Percentiles rank a stretch among this genome's conserved stretches.
phyloP scores from a whole-genome alignment of 1,140 invertebrate species.

The Pollicipes pollicipes region DNA sequence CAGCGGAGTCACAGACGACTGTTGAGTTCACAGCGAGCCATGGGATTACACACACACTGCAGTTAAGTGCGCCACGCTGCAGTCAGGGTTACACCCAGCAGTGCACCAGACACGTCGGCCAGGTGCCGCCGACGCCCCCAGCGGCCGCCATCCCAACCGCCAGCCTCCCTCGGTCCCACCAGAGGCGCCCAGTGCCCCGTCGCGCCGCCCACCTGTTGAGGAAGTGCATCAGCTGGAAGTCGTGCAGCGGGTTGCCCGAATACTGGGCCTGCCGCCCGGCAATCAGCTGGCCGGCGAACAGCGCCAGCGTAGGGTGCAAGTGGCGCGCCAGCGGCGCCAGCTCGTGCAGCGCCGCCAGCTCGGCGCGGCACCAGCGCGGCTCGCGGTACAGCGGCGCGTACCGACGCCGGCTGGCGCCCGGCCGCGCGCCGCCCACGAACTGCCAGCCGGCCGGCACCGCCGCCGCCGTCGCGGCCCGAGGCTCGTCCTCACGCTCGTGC shows the following conservation, averaged over 20 bases:
- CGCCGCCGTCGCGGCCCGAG: neutral
- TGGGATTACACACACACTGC: neutral
- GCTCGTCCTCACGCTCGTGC: neutral
- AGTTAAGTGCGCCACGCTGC: neutral
- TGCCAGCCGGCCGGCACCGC: neutral
- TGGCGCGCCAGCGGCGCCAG: neutral
- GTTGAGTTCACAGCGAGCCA: neutral
- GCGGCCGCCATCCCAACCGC: neutral
- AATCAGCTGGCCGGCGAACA: neutral
- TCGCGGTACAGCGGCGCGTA: neutral
- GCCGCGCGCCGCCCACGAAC: neutral
- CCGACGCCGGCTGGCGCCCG: neutral
- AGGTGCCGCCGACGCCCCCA: neutral
- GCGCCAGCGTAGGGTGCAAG: neutral
- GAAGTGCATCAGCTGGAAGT: neutral
- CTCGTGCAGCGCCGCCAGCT: neutral
- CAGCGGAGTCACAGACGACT: too few species aligned
- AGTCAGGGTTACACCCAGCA: neutral
- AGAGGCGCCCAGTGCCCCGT: neutral
- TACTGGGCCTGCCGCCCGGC: neutral
- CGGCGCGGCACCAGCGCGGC: neutral
- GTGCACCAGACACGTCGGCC: neutral
- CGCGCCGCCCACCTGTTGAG: neutral
- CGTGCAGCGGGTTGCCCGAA: neutral
- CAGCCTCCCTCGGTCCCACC: neutral